Conservation (phyloP, 2,113 vertebrate species). For the Turdus rufiventris region DNA sequence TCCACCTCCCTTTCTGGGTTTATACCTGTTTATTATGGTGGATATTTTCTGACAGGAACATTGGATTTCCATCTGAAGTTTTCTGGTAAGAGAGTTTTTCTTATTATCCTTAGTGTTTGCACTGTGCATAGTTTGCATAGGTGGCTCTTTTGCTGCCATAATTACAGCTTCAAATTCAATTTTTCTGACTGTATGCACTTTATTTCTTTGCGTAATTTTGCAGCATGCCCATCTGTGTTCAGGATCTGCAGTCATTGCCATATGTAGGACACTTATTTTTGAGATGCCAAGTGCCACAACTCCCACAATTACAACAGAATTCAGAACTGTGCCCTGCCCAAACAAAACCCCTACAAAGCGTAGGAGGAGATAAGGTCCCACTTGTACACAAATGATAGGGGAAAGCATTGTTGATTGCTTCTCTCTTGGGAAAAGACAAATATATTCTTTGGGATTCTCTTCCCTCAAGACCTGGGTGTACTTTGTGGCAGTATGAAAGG, state of each 20-base stretch:
- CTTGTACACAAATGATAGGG: background rate
- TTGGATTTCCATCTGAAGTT: background rate
- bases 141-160: background rate
- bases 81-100: background rate
- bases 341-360: background rate
- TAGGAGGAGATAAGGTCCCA: background rate
- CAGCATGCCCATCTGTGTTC: background rate
- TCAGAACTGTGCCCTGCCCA: background rate
- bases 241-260: background rate
- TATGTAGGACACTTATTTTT: slow-evolving; percentile 32
- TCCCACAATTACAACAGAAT: background rate
- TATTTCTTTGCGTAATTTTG: background rate
- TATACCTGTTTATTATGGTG: background rate
- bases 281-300: background rate
- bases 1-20: accelerated
- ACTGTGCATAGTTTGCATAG: background rate
- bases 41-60: background rate
- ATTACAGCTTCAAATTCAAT: background rate
- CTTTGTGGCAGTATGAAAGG: background rate
- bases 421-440: background rate
- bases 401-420: background rate
- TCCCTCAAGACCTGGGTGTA: background rate
- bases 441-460: background rate
- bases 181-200: background rate
- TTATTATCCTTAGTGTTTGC: background rate